Evolutionary conservation across 1,140 invertebrate genomes (phyloP), one percentile per base, ranked within the genome.

Genomic region (Phymastichus coffea): DNA sequence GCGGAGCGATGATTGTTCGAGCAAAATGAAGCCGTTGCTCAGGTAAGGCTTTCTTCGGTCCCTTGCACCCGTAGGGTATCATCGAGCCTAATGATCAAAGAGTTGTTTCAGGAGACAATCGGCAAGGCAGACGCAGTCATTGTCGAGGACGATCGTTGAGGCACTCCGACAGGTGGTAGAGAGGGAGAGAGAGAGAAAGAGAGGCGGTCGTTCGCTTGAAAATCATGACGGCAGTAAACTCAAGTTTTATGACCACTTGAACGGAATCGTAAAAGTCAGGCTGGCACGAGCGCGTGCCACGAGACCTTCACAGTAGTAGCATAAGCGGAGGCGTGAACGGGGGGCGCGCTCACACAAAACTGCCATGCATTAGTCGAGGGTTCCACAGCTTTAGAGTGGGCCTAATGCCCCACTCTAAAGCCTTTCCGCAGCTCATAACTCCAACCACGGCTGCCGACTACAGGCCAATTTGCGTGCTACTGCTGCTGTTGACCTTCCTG

Each of bases 251-350:
- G 77, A 79, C 76, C 78, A 80, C 78, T 80, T 79, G 76, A 79
- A 79, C 78, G 79, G 76, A 80, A 80, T 80, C 78, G 76, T 80
- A 80, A 80, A 80, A 80, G 78, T 79, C 78, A 79, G 75, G 77
- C 72, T n/a, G n/a, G n/a, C n/a, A n/a, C n/a, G n/a, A n/a, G n/a
- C n/a, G n/a, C n/a, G n/a, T n/a, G n/a, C n/a, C n/a, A n/a, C n/a
- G n/a, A n/a, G n/a, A n/a, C n/a, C n/a, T n/a, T n/a, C n/a, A n/a
- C n/a, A n/a, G n/a, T n/a, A n/a, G n/a, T n/a, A n/a, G n/a, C n/a
- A n/a, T n/a, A n/a, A 33, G 28, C 28, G 6, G 28, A 33, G 28
- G 28, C 61, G 65, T 63, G 61, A n/a, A n/a, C n/a, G n/a, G n/a
- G n/a, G n/a, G n/a, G n/a, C n/a, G n/a, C n/a, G n/a, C n/a, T n/a